phyloP scores from a whole-genome alignment of 2,888 invertebrate species.

The Oeneis ivallda region DNA sequence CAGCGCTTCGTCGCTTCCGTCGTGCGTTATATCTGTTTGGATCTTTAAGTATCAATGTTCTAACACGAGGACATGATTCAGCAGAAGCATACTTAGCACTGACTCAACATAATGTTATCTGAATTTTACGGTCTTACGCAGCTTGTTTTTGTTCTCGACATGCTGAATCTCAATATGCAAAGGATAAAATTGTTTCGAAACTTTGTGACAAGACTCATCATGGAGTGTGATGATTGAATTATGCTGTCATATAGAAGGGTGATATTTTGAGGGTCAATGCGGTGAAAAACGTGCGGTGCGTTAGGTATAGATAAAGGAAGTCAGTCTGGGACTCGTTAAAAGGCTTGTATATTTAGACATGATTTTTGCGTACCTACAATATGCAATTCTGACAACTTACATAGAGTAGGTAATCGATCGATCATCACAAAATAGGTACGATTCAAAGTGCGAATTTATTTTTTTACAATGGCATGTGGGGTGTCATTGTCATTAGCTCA shows the following conservation, averaged over 20 bases:
- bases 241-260: neutral
- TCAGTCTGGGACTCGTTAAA: too few species aligned
- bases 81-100: constrained; percentile 57
- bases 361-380: too few species aligned
- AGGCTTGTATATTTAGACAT: too few species aligned
- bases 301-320: too few species aligned
- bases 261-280: neutral
- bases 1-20: neutral
- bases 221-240: neutral
- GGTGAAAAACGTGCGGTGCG: too few species aligned
- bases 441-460: too few species aligned
- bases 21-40: neutral
- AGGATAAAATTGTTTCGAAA: constrained; percentile 5
- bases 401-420: too few species aligned
- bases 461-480: too few species aligned
- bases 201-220: neutral
- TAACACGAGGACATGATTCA: constrained; percentile 67
- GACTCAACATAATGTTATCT: constrained; percentile 65
- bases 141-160: constrained; percentile 17
- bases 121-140: constrained; percentile 59
- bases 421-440: too few species aligned
- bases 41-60: constrained; percentile 49
- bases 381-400: too few species aligned
- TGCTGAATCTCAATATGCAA: constrained; percentile 40
- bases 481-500: too few species aligned